Conservation (phyloP, 2,888 invertebrate genomes). For the Drosophila mimetica region DNA sequence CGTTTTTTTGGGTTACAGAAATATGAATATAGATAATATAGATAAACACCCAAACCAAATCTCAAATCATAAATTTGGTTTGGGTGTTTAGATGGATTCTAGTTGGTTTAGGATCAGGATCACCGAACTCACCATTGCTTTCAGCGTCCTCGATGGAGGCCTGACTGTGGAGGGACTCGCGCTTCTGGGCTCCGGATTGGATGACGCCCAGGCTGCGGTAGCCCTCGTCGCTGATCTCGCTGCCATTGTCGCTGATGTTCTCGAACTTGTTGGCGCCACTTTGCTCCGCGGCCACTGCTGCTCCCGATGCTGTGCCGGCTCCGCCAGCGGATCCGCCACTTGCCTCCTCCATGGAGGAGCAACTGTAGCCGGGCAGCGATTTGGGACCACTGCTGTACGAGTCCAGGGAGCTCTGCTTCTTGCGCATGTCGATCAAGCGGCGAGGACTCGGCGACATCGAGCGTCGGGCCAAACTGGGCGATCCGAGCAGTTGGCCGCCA, state of each 20-base stretch:
- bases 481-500: slow-evolving; percentile 50
- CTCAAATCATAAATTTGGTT: too few relatives aligned
- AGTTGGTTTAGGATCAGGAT: not conserved
- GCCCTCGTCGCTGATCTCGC: slow-evolving; percentile 93
- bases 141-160: slow-evolving; percentile 90
- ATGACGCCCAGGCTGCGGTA: slow-evolving; percentile 92
- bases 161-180: slow-evolving; percentile 89
- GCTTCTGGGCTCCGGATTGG: slow-evolving; percentile 86
- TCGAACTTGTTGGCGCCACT: slow-evolving; percentile 84
- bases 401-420: slow-evolving; percentile 82
- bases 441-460: slow-evolving; percentile 84
- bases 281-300: slow-evolving; percentile 47
- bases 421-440: slow-evolving; percentile 82
- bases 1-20: too few relatives aligned
- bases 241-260: slow-evolving; percentile 91
- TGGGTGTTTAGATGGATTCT: too few relatives aligned
- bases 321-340: not conserved
- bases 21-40: too few relatives aligned
- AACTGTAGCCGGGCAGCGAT: slow-evolving; percentile 62
- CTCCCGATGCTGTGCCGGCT: not conserved
- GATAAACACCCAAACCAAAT: too few relatives aligned
- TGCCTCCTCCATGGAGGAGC: slow-evolving; percentile 20
- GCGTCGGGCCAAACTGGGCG: slow-evolving; percentile 80
- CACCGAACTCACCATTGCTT: slow-evolving; percentile 86
- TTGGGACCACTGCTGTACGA: slow-evolving; percentile 72